A percentile compares a stretch with the other conserved stretches of the same genome.
Evolutionary conservation across 2,113 vertebrate genomes (phyloP).

Genomic region (Gasterosteus aculeatus): DNA sequence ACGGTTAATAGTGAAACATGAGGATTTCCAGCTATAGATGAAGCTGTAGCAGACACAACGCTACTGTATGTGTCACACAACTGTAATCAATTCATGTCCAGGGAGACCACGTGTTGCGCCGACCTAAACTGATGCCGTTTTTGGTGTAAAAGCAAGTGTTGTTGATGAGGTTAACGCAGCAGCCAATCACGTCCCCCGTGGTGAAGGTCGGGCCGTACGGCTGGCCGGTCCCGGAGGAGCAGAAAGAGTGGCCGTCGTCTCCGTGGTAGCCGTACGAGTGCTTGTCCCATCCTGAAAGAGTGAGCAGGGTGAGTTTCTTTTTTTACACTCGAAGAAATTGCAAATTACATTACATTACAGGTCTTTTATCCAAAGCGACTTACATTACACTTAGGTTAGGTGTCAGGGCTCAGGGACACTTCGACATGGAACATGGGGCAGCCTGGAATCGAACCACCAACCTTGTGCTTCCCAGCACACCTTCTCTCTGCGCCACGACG

Average conservation of each 20-base stretch:
- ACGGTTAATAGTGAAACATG: background rate
- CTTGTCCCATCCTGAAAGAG: constrained; percentile 93
- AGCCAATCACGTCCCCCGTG: constrained; percentile 97
- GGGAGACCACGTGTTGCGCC: constrained; percentile 7
- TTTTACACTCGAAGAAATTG: constrained; percentile 35
- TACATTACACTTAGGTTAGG: constrained; percentile 34
- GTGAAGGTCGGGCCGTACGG: constrained; percentile 98
- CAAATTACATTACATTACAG: too few relatives aligned
- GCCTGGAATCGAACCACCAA: too few relatives aligned
- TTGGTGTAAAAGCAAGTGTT: constrained; percentile 98
- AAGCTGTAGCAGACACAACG: background rate
- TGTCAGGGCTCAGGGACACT: background rate
- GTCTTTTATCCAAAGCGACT: background rate
- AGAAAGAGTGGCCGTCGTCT: constrained; percentile 98
- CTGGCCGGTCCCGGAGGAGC: constrained; percentile 96
- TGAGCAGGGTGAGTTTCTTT: constrained; percentile 52
- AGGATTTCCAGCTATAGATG: background rate
- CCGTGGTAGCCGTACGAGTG: constrained; percentile 99
- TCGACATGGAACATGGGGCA: too few relatives aligned
- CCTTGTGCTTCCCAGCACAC: constrained; percentile 81
- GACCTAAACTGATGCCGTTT: constrained; percentile 97
- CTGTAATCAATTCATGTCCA: background rate
- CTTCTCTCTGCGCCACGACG: background rate
- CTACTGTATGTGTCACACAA: background rate
- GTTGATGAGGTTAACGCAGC: constrained; percentile 98